Percentiles rank a stretch among this genome's conserved stretches.
These are phyloP conservation scores for Serilophus lunatus DNA, from an alignment of 2,113 vertebrate genomes.

Conservation along the genomic window DNA sequence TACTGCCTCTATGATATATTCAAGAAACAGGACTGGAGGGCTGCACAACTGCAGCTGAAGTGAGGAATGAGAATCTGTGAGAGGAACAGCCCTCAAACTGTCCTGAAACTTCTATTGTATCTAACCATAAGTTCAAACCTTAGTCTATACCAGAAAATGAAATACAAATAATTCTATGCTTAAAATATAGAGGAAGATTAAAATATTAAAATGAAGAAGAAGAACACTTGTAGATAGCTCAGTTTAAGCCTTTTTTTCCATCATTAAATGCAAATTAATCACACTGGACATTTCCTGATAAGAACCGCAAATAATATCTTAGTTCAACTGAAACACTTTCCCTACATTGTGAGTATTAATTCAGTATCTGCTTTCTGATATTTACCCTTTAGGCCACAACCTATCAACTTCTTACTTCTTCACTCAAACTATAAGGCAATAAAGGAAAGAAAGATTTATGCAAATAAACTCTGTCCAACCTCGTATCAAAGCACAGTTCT, in stretches of 20 bases:
- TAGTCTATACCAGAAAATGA: background rate
- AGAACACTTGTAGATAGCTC: background rate
- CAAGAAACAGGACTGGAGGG: background rate
- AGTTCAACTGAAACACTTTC: background rate
- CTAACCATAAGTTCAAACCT: background rate
- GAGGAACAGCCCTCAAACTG: background rate
- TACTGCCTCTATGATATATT: background rate
- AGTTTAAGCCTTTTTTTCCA: background rate
- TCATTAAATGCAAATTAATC: background rate
- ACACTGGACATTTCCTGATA: background rate
- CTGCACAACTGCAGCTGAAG: background rate
- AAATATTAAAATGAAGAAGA: background rate
- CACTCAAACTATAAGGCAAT: background rate
- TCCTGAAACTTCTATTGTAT: background rate
- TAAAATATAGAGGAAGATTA: background rate
- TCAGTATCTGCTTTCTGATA: background rate
- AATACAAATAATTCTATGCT: background rate
- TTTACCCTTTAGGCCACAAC: conserved; percentile 3
- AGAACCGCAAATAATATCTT: background rate
- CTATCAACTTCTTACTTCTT: background rate
- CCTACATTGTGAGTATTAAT: background rate
- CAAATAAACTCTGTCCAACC: background rate
- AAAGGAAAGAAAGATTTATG: conserved; percentile 3
- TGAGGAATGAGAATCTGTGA: background rate
- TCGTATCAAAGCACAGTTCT: background rate